Evolutionary conservation across 2,797 vertebrate genomes (phyloP).

Genomic region (Sciurus vulgaris): DNA sequence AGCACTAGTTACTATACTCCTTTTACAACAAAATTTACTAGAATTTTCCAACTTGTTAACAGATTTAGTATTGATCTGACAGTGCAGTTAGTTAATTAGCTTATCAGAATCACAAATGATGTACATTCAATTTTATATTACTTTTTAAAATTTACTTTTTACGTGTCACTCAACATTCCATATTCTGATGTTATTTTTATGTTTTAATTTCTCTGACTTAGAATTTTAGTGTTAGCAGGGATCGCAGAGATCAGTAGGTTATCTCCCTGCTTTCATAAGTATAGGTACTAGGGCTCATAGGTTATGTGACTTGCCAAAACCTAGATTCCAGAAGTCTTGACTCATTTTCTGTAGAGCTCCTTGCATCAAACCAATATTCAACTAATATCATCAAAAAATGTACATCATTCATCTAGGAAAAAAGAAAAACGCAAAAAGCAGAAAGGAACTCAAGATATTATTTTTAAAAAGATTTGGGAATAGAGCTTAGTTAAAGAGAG

Average conservation of each 20-base stretch:
- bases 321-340: conserved; percentile 37
- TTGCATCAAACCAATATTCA: conserved; percentile 49
- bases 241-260: conserved; percentile 17
- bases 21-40: conserved; percentile 88
- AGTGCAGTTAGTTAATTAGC: conserved; percentile 85
- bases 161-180: conserved; percentile 31
- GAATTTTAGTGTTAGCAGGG: conserved; percentile 54
- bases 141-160: conserved; percentile 46
- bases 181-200: conserved; percentile 60
- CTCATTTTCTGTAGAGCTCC: conserved; percentile 57
- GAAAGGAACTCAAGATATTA: conserved; percentile 72
- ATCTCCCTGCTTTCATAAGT: conserved; percentile 4
- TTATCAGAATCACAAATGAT: conserved; percentile 85
- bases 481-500: conserved; percentile 50
- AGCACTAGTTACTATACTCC: conserved; percentile 94
- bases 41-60: conserved; percentile 88
- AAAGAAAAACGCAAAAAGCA: conserved; percentile 78
- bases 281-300: background rate
- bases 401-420: conserved; percentile 88
- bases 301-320: conserved; percentile 15
- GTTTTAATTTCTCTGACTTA: conserved; percentile 64
- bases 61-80: conserved; percentile 84
- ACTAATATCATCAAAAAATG: conserved; percentile 77
- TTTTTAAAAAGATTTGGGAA: conserved; percentile 66
- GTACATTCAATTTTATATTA: conserved; percentile 80